Evolutionary conservation across 2,797 vertebrate species (phyloP), one percentile per base, ranked within the genome.

Genomic region (Pitangus sulphuratus): DNA sequence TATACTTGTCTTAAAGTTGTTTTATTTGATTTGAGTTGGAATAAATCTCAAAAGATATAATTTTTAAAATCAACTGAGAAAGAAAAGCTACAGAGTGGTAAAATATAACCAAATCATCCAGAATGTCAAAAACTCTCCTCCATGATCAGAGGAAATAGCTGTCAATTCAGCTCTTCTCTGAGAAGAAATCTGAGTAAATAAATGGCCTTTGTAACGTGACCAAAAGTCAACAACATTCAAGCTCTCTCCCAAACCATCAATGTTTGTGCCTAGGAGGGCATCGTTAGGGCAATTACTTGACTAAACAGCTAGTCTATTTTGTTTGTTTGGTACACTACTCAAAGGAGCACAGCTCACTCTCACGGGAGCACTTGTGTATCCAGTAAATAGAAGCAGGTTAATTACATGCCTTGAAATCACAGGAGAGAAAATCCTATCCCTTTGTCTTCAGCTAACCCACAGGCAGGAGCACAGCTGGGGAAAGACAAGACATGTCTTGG

Each of bases 301-400:
- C 93, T 93, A 95, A 94, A 95, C 87, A 97, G 42, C 30, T 54
- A 85, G 92, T 90, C 74, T 58, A 89, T 95, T 86, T 90, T 95
- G 85, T 95, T 95, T 95, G 61, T 95, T 92, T 95, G 88, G 79
- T 91, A 62, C 70, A 40, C 84, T 86, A 68, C 60, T 87, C 74
- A 70, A 62, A 93, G 71, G 66, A 85, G 60, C 54, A 48, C 58
- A 60, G 75, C 42, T 93, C 58, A 76, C 56, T 94, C 64, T 80
- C 64, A 60, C 0, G 30, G 84, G 33, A 95, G 39, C 31, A 50
- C 60, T 92, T 89, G 75, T 94, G 87, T 89, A 68, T 57, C 71
- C 79, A 85, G 90, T 87, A 96, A 96, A 94, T 18, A 93, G 76
- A 78, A 77, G 61, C 61, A 92, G 78, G 89, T 94, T 96, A 91